Percentiles rank a stretch among this genome's conserved stretches.
Evolutionary conservation across 1,140 invertebrate genomes (phyloP).

Genomic region (Drosophila micromelanica): DNA sequence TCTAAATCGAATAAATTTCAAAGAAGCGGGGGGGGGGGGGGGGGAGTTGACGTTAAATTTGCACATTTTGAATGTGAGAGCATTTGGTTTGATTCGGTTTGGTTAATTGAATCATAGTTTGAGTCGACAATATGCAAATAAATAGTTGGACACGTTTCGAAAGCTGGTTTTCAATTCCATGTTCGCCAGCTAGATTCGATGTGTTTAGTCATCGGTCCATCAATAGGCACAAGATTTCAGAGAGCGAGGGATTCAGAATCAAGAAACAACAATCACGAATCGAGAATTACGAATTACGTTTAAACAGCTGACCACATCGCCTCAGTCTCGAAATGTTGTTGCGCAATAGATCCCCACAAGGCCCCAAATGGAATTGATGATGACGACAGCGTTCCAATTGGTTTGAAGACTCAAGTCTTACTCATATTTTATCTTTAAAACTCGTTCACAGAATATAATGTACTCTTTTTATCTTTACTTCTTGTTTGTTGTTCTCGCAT

Average conservation of each 20-base stretch:
- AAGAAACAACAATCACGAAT: background rate
- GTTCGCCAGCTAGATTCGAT: background rate
- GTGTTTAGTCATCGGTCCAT: conserved; percentile 1
- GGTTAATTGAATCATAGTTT: conserved; percentile 41
- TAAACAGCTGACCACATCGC: conserved; percentile 7
- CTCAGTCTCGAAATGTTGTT: background rate
- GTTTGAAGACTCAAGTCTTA: conserved; percentile 7
- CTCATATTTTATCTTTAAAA: conserved; percentile 14
- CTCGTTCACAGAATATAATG: conserved; percentile 2
- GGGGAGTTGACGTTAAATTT: conserved; percentile 5
- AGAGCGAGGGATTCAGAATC: background rate
- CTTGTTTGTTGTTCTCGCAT: background rate
- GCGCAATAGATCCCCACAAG: background rate
- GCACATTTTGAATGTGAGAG: background rate
- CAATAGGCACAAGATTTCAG: background rate
- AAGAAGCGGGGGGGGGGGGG: background rate
- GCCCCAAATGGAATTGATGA: conserved; percentile 2
- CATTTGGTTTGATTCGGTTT: conserved; percentile 16
- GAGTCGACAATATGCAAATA: conserved; percentile 32
- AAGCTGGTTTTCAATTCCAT: background rate
- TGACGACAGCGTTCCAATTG: conserved; percentile 28
- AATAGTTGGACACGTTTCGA: conserved; percentile 16
- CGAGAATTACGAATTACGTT: too few relatives aligned
- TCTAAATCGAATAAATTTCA: background rate
- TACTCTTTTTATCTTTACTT: background rate